Percentiles rank a stretch among this genome's conserved stretches.
Conservation (phyloP, 2,888 invertebrate species). For the Ectobius pallidus region DNA sequence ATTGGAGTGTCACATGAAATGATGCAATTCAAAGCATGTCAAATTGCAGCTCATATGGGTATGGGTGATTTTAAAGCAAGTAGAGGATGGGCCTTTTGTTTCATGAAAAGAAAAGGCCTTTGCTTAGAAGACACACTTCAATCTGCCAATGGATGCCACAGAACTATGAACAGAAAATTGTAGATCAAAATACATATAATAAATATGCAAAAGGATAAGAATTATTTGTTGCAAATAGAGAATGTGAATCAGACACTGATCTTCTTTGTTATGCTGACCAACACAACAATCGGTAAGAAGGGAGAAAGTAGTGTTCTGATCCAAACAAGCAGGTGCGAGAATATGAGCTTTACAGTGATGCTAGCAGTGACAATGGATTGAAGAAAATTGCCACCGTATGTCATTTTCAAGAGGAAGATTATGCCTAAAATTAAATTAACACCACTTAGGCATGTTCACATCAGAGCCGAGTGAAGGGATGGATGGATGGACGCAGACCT, state of each 20-base stretch:
- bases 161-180: neutral
- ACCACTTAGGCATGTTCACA: too few species aligned
- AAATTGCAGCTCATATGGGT: neutral
- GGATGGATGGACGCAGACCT: neutral
- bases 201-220: too few species aligned
- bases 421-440: too few species aligned
- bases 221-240: conserved; percentile 1
- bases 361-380: neutral
- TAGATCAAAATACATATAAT: neutral
- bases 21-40: neutral
- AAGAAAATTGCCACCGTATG: neutral
- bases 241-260: neutral
- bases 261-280: conserved; percentile 14
- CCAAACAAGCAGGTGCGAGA: neutral
- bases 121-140: neutral
- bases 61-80: neutral
- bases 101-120: neutral
- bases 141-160: neutral
- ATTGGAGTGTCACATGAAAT: neutral
- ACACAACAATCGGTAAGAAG: conserved; percentile 11
- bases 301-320: conserved; percentile 12
- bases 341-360: neutral
- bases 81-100: neutral
- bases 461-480: neutral
- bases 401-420: too few species aligned